Percentiles rank a stretch among this genome's conserved stretches.
Conservation (phyloP, 1,140 invertebrate species). For the Onthophagus taurus region DNA sequence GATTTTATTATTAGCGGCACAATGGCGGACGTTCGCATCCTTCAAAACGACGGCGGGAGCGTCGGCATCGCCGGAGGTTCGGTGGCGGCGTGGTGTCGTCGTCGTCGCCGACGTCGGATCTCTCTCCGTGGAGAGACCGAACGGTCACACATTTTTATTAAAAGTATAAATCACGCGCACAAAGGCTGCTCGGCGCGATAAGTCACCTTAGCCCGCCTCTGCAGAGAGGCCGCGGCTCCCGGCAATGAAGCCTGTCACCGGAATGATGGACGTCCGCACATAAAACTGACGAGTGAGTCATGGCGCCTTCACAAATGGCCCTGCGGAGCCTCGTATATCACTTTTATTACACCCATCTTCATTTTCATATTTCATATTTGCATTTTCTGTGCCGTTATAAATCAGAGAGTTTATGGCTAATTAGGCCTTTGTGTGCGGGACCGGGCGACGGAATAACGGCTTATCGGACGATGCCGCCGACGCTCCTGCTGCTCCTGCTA, state of each 20-base stretch:
- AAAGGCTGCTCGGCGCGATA: slow-evolving; percentile 23
- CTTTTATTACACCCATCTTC: slow-evolving; percentile 70
- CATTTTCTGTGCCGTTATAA: slow-evolving; percentile 54
- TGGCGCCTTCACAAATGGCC: slow-evolving; percentile 60
- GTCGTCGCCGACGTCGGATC: background rate
- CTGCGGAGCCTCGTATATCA: slow-evolving; percentile 65
- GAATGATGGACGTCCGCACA: slow-evolving; percentile 56
- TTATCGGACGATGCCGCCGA: slow-evolving; percentile 39
- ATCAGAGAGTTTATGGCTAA: slow-evolving; percentile 59
- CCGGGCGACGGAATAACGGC: slow-evolving; percentile 34
- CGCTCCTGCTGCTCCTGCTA: no score
- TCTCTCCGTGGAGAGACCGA: slow-evolving; percentile 5
- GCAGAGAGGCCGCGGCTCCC: slow-evolving; percentile 33
- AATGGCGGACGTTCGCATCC: slow-evolving; percentile 13
- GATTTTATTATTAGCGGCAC: slow-evolving; percentile 17
- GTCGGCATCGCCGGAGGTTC: background rate
- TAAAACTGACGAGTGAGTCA: slow-evolving; percentile 52
- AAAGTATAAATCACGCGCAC: slow-evolving; percentile 27
- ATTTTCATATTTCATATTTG: slow-evolving; percentile 76
- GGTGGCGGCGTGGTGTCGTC: background rate
- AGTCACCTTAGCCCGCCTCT: slow-evolving; percentile 29
- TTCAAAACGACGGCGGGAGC: slow-evolving; percentile 11
- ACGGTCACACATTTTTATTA: slow-evolving; percentile 29
- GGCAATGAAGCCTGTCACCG: slow-evolving; percentile 55
- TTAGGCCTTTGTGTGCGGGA: slow-evolving; percentile 50